Conservation (phyloP, 1,140 invertebrate species). For the Laupala kohalensis region DNA sequence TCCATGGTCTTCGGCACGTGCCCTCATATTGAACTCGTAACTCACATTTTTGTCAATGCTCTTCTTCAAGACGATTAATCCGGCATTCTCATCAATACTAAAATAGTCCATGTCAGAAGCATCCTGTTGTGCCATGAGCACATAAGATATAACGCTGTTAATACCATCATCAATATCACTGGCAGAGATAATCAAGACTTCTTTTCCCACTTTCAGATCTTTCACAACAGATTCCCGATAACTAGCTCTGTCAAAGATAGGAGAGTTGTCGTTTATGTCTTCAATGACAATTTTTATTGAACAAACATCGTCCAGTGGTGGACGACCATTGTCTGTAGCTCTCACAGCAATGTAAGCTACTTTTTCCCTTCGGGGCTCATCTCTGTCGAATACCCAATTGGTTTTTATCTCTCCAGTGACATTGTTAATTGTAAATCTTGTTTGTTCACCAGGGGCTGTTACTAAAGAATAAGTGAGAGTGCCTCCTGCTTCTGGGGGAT, state of each 20-base stretch:
- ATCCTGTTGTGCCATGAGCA: slow-evolving; percentile 35
- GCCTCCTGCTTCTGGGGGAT: slow-evolving; percentile 58
- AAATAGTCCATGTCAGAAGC: slow-evolving; percentile 52
- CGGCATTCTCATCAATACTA: slow-evolving; percentile 57
- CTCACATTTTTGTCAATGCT: slow-evolving; percentile 51
- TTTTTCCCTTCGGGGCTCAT: slow-evolving; percentile 73
- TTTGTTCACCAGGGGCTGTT: slow-evolving; percentile 51
- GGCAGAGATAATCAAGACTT: slow-evolving; percentile 76
- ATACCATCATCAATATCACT: slow-evolving; percentile 78
- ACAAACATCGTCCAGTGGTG: slow-evolving; percentile 71
- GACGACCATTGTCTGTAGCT: slow-evolving; percentile 73
- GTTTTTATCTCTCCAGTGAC: slow-evolving; percentile 60
- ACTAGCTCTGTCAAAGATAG: slow-evolving; percentile 73
- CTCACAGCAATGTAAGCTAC: slow-evolving; percentile 63
- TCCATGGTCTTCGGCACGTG: slow-evolving; percentile 64
- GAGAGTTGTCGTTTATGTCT: slow-evolving; percentile 78
- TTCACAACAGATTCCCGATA: slow-evolving; percentile 62
- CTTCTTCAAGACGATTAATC: slow-evolving; percentile 61
- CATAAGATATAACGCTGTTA: slow-evolving; percentile 61
- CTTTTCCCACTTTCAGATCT: slow-evolving; percentile 49
- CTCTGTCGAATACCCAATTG: slow-evolving; percentile 54
- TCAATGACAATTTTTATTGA: slow-evolving; percentile 74
- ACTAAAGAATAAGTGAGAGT: slow-evolving; percentile 69
- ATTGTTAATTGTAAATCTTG: slow-evolving; percentile 65
- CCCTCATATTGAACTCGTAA: slow-evolving; percentile 56